phyloP scores from a whole-genome alignment of 2,797 vertebrate species.

The Botia kubotai region DNA sequence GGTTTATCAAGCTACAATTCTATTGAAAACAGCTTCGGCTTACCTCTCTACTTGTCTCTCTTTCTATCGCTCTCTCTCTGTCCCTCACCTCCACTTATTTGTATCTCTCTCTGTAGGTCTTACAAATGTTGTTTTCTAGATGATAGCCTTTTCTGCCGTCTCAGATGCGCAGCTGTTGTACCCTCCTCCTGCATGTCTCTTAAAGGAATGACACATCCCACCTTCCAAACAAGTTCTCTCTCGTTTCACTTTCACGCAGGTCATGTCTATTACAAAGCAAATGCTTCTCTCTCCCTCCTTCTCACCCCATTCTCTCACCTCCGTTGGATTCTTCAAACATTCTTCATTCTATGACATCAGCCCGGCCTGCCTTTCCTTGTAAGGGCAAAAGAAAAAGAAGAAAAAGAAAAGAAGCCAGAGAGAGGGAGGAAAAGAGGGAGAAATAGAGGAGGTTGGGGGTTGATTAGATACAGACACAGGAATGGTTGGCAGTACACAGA shows the following conservation, averaged over 20 bases:
- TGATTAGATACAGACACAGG: slow-evolving; percentile 80
- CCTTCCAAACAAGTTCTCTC: slow-evolving; percentile 82
- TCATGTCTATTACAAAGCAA: slow-evolving; percentile 75
- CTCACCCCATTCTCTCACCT: slow-evolving; percentile 62
- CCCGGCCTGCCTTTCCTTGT: slow-evolving; percentile 84
- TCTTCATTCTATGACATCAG: slow-evolving; percentile 87
- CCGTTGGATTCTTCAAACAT: slow-evolving; percentile 81
- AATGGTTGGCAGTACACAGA: slow-evolving; percentile 58
- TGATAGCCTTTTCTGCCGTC: slow-evolving; percentile 69
- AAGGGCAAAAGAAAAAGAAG: slow-evolving; percentile 75
- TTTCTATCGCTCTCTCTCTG: slow-evolving; percentile 32
- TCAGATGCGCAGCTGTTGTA: slow-evolving; percentile 67
- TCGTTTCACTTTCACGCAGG: slow-evolving; percentile 75
- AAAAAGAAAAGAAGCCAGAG: slow-evolving; percentile 60
- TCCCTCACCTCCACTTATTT: background rate
- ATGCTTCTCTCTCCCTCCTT: slow-evolving; percentile 67
- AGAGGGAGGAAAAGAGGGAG: slow-evolving; percentile 58
- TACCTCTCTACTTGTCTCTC: slow-evolving; percentile 50
- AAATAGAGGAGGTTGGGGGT: slow-evolving; percentile 75
- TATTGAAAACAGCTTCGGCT: slow-evolving; percentile 29
- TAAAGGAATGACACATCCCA: slow-evolving; percentile 83
- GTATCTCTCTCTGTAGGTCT: too few relatives aligned
- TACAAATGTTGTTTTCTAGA: slow-evolving; percentile 40
- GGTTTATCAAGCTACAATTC: background rate
- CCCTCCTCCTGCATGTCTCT: slow-evolving; percentile 76